Evolutionary conservation across 2,888 invertebrate species (phyloP).

Genomic region (Nephrocerus scutellatus): DNA sequence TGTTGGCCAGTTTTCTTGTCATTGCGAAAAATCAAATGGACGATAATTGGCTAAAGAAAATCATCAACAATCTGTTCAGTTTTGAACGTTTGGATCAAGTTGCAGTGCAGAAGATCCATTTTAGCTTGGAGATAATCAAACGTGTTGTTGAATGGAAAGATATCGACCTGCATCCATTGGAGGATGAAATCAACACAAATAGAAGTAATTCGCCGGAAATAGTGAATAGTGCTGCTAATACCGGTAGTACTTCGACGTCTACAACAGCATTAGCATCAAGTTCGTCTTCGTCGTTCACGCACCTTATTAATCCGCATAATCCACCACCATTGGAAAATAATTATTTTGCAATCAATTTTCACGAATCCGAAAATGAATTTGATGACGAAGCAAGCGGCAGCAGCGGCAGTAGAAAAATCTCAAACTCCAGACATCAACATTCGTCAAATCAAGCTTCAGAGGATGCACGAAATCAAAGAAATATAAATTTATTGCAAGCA

Average conservation of each 20-base stretch:
- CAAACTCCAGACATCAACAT: no score
- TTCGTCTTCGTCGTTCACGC: no score
- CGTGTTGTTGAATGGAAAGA: slow-evolving; percentile 86
- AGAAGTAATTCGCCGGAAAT: slow-evolving; percentile 16
- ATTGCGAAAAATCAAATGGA: slow-evolving; percentile 76
- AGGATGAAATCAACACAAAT: slow-evolving; percentile 53
- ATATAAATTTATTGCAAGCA: slow-evolving; percentile 17
- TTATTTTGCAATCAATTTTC: slow-evolving; percentile 45
- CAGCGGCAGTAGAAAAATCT: no score
- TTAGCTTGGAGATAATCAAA: slow-evolving; percentile 77
- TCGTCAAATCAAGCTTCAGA: no score
- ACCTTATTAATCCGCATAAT: no score
- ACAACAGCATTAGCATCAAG: slow-evolving; percentile 3
- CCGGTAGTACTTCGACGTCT: slow-evolving; percentile 4
- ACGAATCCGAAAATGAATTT: slow-evolving; percentile 24
- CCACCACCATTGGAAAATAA: slow-evolving; percentile 43
- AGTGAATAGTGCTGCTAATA: slow-evolving; percentile 15
- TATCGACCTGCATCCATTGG: slow-evolving; percentile 69
- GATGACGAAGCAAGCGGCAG: slow-evolving; percentile 12
- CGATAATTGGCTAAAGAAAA: slow-evolving; percentile 70
- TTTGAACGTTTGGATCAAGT: slow-evolving; percentile 57
- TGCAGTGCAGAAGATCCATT: slow-evolving; percentile 69
- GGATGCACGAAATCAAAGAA: slow-evolving; percentile 14
- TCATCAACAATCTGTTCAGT: slow-evolving; percentile 64
- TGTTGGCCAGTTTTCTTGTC: slow-evolving; percentile 74